Evolutionary conservation across 2,113 vertebrate species (phyloP).

Genomic region (Pachyramphus minor): DNA sequence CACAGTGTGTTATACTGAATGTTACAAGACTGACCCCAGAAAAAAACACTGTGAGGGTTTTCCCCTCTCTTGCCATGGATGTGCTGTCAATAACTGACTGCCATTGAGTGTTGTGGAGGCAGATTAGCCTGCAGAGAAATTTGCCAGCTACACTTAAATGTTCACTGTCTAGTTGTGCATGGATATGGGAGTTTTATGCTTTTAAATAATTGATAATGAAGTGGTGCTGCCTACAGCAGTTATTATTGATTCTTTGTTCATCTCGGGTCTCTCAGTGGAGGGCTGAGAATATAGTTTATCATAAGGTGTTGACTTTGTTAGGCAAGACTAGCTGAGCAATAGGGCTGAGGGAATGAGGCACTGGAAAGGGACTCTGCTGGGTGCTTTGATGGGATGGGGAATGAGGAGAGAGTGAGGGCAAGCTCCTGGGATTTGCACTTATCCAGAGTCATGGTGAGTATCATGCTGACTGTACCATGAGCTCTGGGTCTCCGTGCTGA

Average conservation of each 20-base stretch:
- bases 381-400: not conserved
- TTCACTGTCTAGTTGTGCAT: not conserved
- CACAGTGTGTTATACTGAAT: not conserved
- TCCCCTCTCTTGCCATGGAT: not conserved
- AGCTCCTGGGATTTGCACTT: not conserved
- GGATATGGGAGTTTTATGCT: not conserved
- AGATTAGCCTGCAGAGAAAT: not conserved
- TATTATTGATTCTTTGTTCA: not conserved
- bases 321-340: not conserved
- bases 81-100: not conserved
- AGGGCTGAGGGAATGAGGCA: not conserved
- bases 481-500: not conserved
- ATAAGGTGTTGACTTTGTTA: not conserved
- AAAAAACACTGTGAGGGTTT: not conserved
- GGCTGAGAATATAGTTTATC: not conserved
- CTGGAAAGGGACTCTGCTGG: not conserved
- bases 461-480: not conserved
- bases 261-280: not conserved
- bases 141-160: not conserved
- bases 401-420: not conserved
- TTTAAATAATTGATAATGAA: slow-evolving; percentile 51
- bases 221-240: not conserved
- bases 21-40: not conserved
- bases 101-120: not conserved
- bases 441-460: not conserved